Evolutionary conservation across 1,140 invertebrate species (phyloP), one percentile per base, ranked within the genome.

Genomic region (Mamestra configurata): DNA sequence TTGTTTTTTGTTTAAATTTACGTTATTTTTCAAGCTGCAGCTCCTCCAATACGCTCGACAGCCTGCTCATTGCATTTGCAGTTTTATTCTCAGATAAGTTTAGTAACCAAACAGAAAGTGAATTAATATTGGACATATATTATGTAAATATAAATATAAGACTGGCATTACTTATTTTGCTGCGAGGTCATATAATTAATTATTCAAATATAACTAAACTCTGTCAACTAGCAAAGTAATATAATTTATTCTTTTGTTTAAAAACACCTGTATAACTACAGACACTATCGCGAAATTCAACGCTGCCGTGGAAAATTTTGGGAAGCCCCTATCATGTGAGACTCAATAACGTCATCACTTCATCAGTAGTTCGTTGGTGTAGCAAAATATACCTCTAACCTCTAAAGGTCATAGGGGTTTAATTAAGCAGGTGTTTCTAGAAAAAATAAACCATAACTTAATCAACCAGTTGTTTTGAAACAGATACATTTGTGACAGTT

Each of bases 201-300:
- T 24, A 55, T 11, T 20, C 51, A 55, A 55, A 24, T 55, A 55
- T 22, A 55, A 10, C 40, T 57, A 13, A 18, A 37, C 8, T 64
- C n/a, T n/a, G 31, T 11, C 15, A 13, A 49, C 35, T 11, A 20
- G 35, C 5, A 5, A 31, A 11, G 18, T 20, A 31, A 13, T 13
- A 22, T 20, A 66, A 66, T 43, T 49, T 20, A 40, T 35, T 40
- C 35, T 66, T 66, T 66, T 66, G 35, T 66, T 66, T 8, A 5
- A 66, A 66, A 66, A 66, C 61, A 66, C 18, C 35, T 66, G 61
- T 35, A 20, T 20, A 64, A 66, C 18, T 40, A 40, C 11, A 40
- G 0, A 40, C 18, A 37, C 15, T 35, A 13, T 37, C 61, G 35
- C 35, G n/a, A 40, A 40, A 66, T 66, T 66, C 11, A 20, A 22